Evolutionary conservation across 2,113 vertebrate species (phyloP).

Genomic region (Ceyx melanurus): DNA sequence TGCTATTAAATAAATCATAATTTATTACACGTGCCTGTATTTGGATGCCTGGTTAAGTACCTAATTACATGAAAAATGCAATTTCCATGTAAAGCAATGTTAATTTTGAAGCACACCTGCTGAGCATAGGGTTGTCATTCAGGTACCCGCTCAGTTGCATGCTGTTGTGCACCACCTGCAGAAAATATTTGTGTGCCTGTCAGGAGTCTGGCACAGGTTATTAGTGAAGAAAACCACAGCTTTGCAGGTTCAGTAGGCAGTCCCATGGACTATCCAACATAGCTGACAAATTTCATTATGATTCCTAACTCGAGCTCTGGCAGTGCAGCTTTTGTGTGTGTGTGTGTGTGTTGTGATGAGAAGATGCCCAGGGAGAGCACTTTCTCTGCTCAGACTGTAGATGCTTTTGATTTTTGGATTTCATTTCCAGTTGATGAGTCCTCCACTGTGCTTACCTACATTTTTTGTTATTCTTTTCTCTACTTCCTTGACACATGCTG

Average conservation of each 20-base stretch:
- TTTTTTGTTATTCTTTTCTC: not conserved
- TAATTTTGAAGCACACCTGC: constrained; percentile 40
- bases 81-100: not conserved
- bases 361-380: not conserved
- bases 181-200: not conserved
- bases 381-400: not conserved
- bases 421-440: not conserved
- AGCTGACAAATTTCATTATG: not conserved
- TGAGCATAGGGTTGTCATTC: constrained; percentile 7
- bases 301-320: not conserved
- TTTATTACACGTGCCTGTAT: not conserved
- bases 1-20: constrained; percentile 39
- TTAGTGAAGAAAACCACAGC: not conserved
- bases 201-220: not conserved
- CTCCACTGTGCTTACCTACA: not conserved
- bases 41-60: constrained; percentile 43
- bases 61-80: constrained; percentile 51
- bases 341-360: not conserved
- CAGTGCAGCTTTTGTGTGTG: not conserved
- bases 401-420: constrained; percentile 24
- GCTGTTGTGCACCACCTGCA: not conserved
- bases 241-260: constrained; percentile 1
- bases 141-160: not conserved
- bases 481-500: not conserved
- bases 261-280: not conserved